A percentile compares a stretch with the other conserved stretches of the same genome.
These are phyloP conservation scores for Heliconius nattereri DNA, from an alignment of 1,140 invertebrate genomes.

Conservation along the genomic window DNA sequence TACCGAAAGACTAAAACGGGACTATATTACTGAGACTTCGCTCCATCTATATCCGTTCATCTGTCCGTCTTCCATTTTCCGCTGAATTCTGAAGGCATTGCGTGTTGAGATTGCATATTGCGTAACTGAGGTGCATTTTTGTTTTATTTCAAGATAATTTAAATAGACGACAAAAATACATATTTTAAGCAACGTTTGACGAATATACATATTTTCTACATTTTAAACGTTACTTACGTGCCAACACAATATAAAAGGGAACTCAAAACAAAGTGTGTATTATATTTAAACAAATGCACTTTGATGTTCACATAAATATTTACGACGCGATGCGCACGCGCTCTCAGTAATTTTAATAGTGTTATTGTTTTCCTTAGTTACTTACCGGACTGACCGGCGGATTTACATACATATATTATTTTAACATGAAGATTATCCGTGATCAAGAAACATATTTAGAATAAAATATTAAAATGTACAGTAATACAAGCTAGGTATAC, in stretches of 20 bases:
- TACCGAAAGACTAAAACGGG: no score
- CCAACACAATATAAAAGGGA: not conserved
- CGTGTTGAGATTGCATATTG: no score
- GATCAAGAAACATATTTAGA: not conserved
- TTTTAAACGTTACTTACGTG: not conserved
- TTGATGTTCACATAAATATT: constrained; percentile 11
- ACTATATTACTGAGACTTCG: no score
- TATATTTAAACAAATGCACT: not conserved
- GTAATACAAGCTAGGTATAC: no score
- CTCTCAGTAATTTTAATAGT: constrained; percentile 10
- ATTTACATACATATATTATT: not conserved
- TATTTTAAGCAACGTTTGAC: no score
- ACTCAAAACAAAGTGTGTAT: not conserved
- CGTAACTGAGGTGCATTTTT: no score
- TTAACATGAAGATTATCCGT: not conserved
- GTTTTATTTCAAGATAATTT: no score
- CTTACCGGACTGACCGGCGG: not conserved
- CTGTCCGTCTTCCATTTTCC: no score
- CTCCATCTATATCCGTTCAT: no score
- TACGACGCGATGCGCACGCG: not conserved
- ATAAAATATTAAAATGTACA: no score
- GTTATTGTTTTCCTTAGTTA: constrained; percentile 11
- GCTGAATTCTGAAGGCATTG: no score
- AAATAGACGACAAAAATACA: not conserved
- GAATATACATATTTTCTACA: not conserved